phyloP scores from a whole-genome alignment of 2,888 invertebrate species.

The Isoperla grammatica region DNA sequence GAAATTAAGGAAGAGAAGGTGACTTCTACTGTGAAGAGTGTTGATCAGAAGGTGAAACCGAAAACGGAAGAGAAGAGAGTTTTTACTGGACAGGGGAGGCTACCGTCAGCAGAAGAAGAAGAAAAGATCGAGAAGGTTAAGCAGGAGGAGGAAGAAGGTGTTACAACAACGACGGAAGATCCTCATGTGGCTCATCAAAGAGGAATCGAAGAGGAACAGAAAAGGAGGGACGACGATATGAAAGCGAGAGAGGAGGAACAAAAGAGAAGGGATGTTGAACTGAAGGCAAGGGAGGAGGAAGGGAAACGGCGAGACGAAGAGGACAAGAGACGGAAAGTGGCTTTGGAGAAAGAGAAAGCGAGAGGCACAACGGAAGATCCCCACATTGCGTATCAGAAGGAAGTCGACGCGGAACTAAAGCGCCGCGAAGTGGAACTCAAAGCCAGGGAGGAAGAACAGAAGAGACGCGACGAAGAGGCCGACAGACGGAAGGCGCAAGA shows the following conservation, averaged over 20 bases:
- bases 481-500: not conserved
- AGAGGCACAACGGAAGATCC: not conserved
- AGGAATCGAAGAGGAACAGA: slow-evolving; percentile 9
- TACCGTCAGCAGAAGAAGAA: not conserved
- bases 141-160: not conserved
- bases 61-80: too few relatives aligned
- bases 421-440: not conserved
- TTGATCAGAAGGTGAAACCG: too few relatives aligned
- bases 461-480: not conserved
- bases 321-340: slow-evolving; percentile 1
- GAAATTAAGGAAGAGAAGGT: too few relatives aligned
- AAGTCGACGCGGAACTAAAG: not conserved
- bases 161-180: not conserved
- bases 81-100: too few relatives aligned
- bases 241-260: not conserved
- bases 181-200: not conserved
- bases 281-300: not conserved
- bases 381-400: not conserved
- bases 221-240: not conserved
- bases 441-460: not conserved
- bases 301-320: not conserved
- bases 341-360: not conserved
- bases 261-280: not conserved
- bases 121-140: not conserved
- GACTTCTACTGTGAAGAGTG: too few relatives aligned